Evolutionary conservation across 2,797 vertebrate species (phyloP), one percentile per base, ranked within the genome.

Genomic region (Urosaurus nigricauda): DNA sequence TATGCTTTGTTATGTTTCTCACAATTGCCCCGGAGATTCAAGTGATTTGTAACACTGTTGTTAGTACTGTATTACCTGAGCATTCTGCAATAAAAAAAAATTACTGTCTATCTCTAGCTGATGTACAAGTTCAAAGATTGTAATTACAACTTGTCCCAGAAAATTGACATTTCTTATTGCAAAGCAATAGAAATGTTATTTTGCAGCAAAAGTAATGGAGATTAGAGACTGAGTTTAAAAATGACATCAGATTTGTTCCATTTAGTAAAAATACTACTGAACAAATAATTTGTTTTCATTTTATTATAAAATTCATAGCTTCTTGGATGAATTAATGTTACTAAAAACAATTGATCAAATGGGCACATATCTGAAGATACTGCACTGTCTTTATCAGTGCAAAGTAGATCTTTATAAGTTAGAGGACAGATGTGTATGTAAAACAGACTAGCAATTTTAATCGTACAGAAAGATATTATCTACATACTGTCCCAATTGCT

Each of bases 101-200:
- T 19, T 79, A n/a, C n/a, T 56, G 16, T 79, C n/a, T 56, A 6
- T 56, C 78, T 56, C 13, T 56, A 79, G 47, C 26, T 56, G 51
- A 51, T 56, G 13, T 21, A 21, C 43, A n/a, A 17, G 78, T 79
- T 79, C 32, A 56, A 79, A 53, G 51, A 79, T 5, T 11, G 51
- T 35, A 79, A 79, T 79, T 79, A 35, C 14, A 79, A 19, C 51
- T 19, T 79, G 43, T 29, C 7, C 2, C 26, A 29, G 47, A 79
- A 53, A 79, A n/a, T n/a, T 79, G 78, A 56, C 32, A 79, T 79
- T 79, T 56, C 26, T 79, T 79, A 79, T 79, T 79, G 51, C 53
- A 35, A 79, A 56, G 78, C 51, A 35, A 47, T 77, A 47, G 43
- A 77, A 43, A 47, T 24, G 1, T 29, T 7, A 35, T 19, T n/a